Conservation (phyloP, 2,888 invertebrate species). For the Chaetoderma sp. region DNA sequence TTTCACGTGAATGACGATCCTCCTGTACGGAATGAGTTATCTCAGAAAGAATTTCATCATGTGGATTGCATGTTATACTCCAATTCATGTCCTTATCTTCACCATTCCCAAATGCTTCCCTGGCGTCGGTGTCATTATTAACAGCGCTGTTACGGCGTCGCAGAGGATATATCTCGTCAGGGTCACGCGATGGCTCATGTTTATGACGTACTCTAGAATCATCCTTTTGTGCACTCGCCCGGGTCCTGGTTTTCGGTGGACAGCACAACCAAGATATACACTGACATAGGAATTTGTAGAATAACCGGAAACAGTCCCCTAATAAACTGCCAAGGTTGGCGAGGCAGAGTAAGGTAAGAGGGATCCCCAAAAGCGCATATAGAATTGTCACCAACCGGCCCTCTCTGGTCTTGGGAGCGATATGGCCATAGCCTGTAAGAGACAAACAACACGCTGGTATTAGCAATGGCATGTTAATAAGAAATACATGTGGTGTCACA, state of each 20-base stretch:
- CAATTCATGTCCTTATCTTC: background rate
- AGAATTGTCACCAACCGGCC: conserved; percentile 45
- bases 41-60: no score
- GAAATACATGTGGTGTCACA: no score
- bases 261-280: conserved; percentile 27
- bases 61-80: no score
- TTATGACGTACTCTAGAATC: background rate
- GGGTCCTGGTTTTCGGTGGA: background rate
- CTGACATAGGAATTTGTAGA: conserved; percentile 70
- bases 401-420: conserved; percentile 41
- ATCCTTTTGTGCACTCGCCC: background rate
- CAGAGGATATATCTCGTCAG: background rate
- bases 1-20: background rate
- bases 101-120: background rate
- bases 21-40: no score
- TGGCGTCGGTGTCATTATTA: background rate
- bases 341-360: conserved; percentile 41
- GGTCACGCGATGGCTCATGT: background rate
- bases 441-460: background rate
- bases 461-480: no score
- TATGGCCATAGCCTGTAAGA: conserved; percentile 45
- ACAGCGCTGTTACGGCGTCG: background rate
- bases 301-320: conserved; percentile 65
- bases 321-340: conserved; percentile 45
- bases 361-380: conserved; percentile 45